phyloP scores from a whole-genome alignment of 2,888 invertebrate species.

The Amorpha juglandis region DNA sequence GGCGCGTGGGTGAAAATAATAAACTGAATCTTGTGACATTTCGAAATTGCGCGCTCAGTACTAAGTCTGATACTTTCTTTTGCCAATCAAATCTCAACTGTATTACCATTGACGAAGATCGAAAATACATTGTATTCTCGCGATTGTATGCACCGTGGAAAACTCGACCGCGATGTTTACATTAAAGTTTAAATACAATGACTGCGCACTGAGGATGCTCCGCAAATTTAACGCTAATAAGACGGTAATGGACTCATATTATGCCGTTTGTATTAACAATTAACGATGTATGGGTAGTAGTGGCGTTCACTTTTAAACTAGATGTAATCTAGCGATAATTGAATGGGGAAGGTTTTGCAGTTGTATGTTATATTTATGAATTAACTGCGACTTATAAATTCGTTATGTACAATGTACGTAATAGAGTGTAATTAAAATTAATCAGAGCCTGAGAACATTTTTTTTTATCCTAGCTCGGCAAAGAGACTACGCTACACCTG shows the following conservation, averaged over 20 bases:
- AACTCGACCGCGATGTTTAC: slow-evolving; percentile 14
- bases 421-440: no score
- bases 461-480: no score
- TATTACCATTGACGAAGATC: not conserved
- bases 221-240: slow-evolving; percentile 20
- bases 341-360: slow-evolving; percentile 8
- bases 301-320: slow-evolving; percentile 18
- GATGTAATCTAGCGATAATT: slow-evolving; percentile 20
- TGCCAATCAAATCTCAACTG: not conserved
- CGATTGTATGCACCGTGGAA: slow-evolving; percentile 15
- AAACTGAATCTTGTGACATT: slow-evolving; percentile 71
- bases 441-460: no score
- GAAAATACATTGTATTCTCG: not conserved
- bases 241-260: slow-evolving; percentile 18
- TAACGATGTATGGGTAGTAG: slow-evolving; percentile 14
- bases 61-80: slow-evolving; percentile 10
- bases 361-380: slow-evolving; percentile 2
- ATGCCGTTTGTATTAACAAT: slow-evolving; percentile 5
- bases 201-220: slow-evolving; percentile 16
- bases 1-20: slow-evolving; percentile 75
- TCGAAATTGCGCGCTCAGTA: slow-evolving; percentile 54
- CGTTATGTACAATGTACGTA: not conserved
- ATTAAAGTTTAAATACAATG: slow-evolving; percentile 23
- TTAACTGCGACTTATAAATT: not conserved
- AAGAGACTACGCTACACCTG: no score